Percentiles rank a stretch among this genome's conserved stretches.
phyloP scores from a whole-genome alignment of 2,888 invertebrate genomes.

The Petrolisthes cinctipes region DNA sequence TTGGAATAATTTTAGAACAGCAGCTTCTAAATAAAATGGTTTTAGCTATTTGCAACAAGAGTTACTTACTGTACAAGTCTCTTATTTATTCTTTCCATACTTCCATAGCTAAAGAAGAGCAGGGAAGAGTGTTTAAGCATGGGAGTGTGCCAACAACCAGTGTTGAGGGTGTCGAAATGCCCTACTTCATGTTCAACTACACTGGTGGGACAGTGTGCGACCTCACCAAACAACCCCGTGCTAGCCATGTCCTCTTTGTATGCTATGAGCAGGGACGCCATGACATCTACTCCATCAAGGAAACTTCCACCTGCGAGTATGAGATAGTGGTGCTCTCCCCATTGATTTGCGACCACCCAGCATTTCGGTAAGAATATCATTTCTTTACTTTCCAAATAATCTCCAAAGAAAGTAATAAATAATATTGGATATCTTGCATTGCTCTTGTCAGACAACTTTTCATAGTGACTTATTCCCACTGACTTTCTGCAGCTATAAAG shows the following conservation, averaged over 20 bases:
- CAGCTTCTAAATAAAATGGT: too few species aligned
- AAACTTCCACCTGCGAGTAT: conserved; percentile 93
- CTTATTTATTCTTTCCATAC: too few species aligned
- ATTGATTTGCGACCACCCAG: conserved; percentile 88
- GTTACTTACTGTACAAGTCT: too few species aligned
- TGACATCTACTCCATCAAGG: conserved; percentile 92
- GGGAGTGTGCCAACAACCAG: conserved; percentile 69
- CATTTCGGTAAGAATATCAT: conserved; percentile 76
- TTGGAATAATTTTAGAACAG: too few species aligned
- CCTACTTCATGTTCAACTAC: conserved; percentile 76
- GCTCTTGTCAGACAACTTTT: too few species aligned
- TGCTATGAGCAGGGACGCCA: conserved; percentile 87
- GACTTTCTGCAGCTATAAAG: too few species aligned
- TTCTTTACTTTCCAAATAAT: background rate
- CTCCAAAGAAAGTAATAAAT: too few species aligned
- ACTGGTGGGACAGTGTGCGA: conserved; percentile 91
- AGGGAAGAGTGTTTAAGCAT: too few species aligned
- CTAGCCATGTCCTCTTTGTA: conserved; percentile 86
- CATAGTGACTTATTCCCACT: too few species aligned
- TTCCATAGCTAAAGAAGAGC: too few species aligned
- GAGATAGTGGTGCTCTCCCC: conserved; percentile 91
- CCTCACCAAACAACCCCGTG: conserved; percentile 85
- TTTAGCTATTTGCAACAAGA: too few species aligned
- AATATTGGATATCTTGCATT: too few species aligned
- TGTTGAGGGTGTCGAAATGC: conserved; percentile 88